Evolutionary conservation across 1,140 invertebrate species (phyloP).

Genomic region (Danaus melanippus): DNA sequence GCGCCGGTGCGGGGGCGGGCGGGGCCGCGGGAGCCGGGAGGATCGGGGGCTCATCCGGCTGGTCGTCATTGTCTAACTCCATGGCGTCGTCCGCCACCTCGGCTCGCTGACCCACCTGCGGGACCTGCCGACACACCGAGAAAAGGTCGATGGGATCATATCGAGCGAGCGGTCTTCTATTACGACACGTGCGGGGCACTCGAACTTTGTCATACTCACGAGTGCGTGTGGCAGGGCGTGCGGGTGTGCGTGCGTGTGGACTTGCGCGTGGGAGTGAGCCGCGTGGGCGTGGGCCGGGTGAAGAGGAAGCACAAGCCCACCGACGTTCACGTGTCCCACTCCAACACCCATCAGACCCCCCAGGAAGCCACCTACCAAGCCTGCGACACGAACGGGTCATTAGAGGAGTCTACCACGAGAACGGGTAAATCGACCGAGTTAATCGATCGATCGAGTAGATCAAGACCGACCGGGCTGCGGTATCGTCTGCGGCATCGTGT

Average conservation of each 20-base stretch:
- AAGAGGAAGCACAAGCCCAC: conserved; percentile 37
- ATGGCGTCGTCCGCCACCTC: conserved; percentile 52
- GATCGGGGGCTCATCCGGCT: conserved; percentile 19
- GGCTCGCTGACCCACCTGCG: conserved; percentile 11
- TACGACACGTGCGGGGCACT: too few relatives aligned
- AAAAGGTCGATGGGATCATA: too few relatives aligned
- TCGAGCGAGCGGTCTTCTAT: too few relatives aligned
- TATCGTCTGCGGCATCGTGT: conserved; percentile 19
- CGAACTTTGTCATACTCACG: too few relatives aligned
- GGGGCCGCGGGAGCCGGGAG: conserved; percentile 1
- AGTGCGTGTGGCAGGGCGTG: conserved; percentile 7
- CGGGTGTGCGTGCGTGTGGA: not conserved
- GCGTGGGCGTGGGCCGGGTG: conserved; percentile 19
- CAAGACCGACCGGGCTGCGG: conserved; percentile 32
- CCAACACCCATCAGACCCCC: conserved; percentile 41
- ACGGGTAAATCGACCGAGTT: too few relatives aligned
- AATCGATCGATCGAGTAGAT: too few relatives aligned
- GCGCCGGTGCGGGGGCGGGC: not conserved
- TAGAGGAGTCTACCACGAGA: too few relatives aligned
- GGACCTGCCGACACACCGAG: conserved; percentile 6
- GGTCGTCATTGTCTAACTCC: conserved; percentile 58
- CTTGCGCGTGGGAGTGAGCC: conserved; percentile 12
- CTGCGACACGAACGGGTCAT: conserved; percentile 21
- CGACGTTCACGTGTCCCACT: conserved; percentile 25
- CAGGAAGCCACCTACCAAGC: conserved; percentile 53